A percentile compares a stretch with the other conserved stretches of the same genome.
These are phyloP conservation scores for Erpornis zantholeuca DNA, from an alignment of 2,113 vertebrate species.

Conservation along the genomic window DNA sequence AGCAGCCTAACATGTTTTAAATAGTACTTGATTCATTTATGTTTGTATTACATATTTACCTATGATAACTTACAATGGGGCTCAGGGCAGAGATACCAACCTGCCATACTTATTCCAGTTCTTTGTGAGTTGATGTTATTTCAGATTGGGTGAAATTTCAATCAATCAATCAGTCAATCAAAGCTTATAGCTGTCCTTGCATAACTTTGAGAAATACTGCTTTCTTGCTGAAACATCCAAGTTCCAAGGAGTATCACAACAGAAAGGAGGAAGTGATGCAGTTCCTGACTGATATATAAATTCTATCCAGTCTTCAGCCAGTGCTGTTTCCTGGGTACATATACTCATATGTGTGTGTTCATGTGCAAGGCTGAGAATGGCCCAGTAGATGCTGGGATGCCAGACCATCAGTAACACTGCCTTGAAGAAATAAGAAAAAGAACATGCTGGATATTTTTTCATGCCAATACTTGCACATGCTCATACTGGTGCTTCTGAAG, in stretches of 20 bases:
- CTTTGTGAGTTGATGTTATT: not conserved
- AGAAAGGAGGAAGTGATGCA: not conserved
- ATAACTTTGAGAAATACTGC: not conserved
- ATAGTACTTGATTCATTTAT: not conserved
- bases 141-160: not conserved
- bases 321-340: not conserved
- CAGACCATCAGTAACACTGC: not conserved
- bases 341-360: rapidly evolving
- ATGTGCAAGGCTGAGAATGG: not conserved
- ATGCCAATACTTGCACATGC: not conserved
- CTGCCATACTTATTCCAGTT: not conserved
- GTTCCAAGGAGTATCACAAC: not conserved
- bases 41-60: not conserved
- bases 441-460: not conserved
- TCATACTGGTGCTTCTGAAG: not conserved
- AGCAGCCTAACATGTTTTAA: not conserved
- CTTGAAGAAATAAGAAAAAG: not conserved
- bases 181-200: not conserved
- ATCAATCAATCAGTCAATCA: not conserved
- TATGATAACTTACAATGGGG: not conserved
- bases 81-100: not conserved
- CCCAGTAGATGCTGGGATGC: not conserved
- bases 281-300: not conserved
- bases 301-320: not conserved
- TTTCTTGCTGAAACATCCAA: not conserved